Evolutionary conservation across 2,113 vertebrate species (phyloP).

Genomic region (Mus spicilegus): DNA sequence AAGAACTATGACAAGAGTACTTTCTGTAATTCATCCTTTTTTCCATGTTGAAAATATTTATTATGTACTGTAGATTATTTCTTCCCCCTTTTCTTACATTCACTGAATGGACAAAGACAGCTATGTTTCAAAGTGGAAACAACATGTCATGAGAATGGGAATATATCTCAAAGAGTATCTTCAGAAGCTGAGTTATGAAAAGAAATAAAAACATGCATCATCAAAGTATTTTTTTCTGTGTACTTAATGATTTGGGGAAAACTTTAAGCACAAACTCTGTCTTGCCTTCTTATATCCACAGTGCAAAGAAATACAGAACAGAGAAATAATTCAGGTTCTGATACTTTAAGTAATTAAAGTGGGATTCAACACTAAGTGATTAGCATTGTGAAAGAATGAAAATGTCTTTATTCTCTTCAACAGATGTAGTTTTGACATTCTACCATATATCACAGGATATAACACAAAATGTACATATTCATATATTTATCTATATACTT

Average conservation of each 20-base stretch:
- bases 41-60: background rate
- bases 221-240: background rate
- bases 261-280: background rate
- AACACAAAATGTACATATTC: background rate
- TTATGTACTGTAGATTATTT: background rate
- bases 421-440: background rate
- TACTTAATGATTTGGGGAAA: background rate
- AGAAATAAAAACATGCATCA: background rate
- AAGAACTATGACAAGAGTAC: background rate
- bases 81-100: background rate
- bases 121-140: background rate
- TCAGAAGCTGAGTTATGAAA: background rate
- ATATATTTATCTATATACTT: background rate
- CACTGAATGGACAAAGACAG: background rate
- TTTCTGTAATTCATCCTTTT: background rate
- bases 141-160: background rate
- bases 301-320: background rate
- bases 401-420: background rate
- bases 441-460: background rate
- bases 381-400: too few species aligned
- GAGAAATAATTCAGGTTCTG: background rate
- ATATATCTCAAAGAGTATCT: background rate
- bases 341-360: background rate
- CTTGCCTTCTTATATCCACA: background rate
- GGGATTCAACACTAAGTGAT: background rate